These are phyloP conservation scores for Scelioninae gen. 1 DNA, from an alignment of 2,888 invertebrate genomes.

Conservation along the genomic window DNA sequence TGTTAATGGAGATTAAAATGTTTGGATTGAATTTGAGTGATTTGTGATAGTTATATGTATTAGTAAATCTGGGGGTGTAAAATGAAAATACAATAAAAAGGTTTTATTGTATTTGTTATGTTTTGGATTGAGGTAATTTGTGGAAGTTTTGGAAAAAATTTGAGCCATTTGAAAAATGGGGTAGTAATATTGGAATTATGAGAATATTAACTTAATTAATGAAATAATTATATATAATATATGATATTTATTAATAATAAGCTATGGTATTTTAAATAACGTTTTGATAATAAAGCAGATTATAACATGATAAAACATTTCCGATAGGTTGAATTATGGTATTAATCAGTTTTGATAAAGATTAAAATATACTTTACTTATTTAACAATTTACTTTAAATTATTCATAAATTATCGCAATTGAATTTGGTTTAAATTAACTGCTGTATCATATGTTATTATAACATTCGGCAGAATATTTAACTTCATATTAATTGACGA, in stretches of 20 bases:
- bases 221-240: conserved; percentile 1
- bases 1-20: no score
- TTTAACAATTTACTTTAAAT: not conserved
- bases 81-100: no score
- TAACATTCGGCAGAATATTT: not conserved
- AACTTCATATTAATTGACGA: not conserved
- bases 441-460: not conserved
- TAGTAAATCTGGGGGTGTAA: no score
- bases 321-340: not conserved
- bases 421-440: conserved; percentile 12
- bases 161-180: no score
- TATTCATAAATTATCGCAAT: not conserved
- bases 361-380: conserved; percentile 10
- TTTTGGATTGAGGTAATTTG: no score
- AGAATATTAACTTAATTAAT: conserved; percentile 21
- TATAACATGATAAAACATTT: not conserved
- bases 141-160: no score
- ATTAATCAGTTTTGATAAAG: not conserved
- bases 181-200: not conserved
- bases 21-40: no score
- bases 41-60: no score
- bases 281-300: not conserved
- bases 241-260: no score
- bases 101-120: no score
- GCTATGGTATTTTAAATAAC: not conserved